A percentile compares a stretch with the other conserved stretches of the same genome.
These are phyloP conservation scores for Geothlypis trichas DNA, from an alignment of 2,113 vertebrate genomes.

Conservation along the genomic window DNA sequence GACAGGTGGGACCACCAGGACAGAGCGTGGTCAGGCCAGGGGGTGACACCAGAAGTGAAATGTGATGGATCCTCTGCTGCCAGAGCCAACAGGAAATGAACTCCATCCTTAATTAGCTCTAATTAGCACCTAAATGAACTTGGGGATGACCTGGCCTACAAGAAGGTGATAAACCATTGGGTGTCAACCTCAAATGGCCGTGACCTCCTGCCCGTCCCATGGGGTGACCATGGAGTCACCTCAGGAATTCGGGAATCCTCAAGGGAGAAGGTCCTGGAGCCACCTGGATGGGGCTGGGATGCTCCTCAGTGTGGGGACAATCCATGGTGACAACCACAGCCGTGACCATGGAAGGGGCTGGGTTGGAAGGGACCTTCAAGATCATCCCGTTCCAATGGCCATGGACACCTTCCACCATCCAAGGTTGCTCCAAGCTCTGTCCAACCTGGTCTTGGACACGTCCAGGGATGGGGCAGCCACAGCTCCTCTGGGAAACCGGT, in stretches of 20 bases:
- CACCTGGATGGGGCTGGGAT: rapidly evolving
- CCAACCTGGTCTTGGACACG: no score
- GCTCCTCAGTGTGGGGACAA: not conserved
- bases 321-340: not conserved
- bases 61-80: not conserved
- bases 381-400: no score
- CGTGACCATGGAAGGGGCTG: no score
- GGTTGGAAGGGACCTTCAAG: no score
- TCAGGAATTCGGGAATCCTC: not conserved
- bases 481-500: no score
- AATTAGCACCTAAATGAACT: not conserved
- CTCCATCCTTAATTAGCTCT: not conserved
- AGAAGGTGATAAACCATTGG: rapidly evolving
- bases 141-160: not conserved
- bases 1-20: no score
- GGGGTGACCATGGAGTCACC: not conserved
- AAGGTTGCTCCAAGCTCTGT: no score
- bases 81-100: not conserved
- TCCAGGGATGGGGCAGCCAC: no score
- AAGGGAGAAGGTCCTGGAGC: not conserved
- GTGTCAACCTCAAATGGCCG: rapidly evolving
- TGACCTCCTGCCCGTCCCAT: not conserved
- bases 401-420: no score
- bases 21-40: not conserved
- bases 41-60: rapidly evolving